A percentile compares a stretch with the other conserved stretches of the same genome.
These are phyloP conservation scores for Corvus moneduloides DNA, from an alignment of 2,113 vertebrate species.

Conservation along the genomic window DNA sequence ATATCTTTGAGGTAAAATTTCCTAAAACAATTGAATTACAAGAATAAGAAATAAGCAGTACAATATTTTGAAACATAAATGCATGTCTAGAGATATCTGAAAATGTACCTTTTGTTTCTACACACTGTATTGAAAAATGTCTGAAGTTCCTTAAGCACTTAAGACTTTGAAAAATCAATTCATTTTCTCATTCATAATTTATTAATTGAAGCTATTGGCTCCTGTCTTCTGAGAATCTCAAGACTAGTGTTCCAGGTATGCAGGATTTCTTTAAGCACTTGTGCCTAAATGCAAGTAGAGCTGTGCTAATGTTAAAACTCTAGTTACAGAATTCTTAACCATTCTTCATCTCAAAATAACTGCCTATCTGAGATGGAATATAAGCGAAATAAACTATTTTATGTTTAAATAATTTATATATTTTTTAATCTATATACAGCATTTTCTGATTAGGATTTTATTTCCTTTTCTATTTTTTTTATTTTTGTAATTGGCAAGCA, in stretches of 20 bases:
- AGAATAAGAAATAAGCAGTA: background rate
- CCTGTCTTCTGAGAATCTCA: background rate
- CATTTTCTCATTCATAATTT: conserved; percentile 28
- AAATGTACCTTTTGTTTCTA: background rate
- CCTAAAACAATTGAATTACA: background rate
- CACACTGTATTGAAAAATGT: background rate
- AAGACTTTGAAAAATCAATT: conserved; percentile 22
- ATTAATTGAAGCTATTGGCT: conserved; percentile 2
- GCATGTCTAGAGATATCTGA: background rate
- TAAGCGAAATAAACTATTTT: background rate
- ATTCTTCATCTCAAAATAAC: background rate
- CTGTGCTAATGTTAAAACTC: background rate
- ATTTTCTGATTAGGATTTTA: background rate
- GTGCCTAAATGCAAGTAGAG: background rate
- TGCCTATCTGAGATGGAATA: background rate
- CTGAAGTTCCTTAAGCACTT: background rate
- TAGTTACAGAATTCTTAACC: background rate
- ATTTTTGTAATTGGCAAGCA: background rate
- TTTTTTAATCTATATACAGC: background rate
- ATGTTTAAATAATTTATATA: background rate
- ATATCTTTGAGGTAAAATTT: background rate
- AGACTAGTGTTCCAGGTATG: background rate
- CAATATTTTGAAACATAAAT: background rate
- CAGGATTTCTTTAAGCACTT: background rate
- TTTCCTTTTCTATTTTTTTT: background rate